Conservation (phyloP, 2,113 vertebrate species). For the Notarius quadriscutis region DNA sequence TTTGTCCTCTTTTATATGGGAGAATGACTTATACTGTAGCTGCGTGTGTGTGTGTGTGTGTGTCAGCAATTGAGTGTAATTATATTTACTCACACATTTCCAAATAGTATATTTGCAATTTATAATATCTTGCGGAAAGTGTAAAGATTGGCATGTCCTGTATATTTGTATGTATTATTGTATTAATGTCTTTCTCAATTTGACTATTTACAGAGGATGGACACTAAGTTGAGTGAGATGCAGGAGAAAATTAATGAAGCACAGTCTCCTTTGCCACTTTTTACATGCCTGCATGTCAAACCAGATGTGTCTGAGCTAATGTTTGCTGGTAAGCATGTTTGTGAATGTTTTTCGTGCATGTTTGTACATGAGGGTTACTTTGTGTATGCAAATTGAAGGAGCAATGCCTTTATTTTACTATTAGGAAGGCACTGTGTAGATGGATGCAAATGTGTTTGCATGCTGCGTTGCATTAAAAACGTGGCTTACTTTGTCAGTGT, state of each 20-base stretch:
- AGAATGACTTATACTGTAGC: background rate
- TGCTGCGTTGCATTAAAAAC: background rate
- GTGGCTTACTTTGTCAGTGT: background rate
- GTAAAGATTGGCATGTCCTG: background rate
- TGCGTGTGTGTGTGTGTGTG: background rate
- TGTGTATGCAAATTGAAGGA: conserved; percentile 7
- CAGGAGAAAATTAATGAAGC: conserved; percentile 83
- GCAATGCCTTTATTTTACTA: background rate
- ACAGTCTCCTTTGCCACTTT: conserved; percentile 88
- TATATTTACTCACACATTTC: background rate
- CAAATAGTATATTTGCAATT: background rate
- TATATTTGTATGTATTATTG: background rate
- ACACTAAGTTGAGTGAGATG: conserved; percentile 84
- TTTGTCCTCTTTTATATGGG: background rate
- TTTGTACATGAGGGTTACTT: background rate
- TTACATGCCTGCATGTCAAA: conserved; percentile 96
- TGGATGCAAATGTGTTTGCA: background rate
- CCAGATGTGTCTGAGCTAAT: conserved; percentile 97
- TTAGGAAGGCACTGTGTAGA: background rate
- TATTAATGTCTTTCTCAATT: background rate
- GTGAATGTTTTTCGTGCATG: background rate
- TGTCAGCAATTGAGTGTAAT: background rate
- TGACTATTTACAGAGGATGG: conserved; percentile 82
- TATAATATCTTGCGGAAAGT: background rate
- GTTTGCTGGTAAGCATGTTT: conserved; percentile 85